Evolutionary conservation across 2,797 vertebrate genomes (phyloP).

Genomic region (Gambusia yucatana): DNA sequence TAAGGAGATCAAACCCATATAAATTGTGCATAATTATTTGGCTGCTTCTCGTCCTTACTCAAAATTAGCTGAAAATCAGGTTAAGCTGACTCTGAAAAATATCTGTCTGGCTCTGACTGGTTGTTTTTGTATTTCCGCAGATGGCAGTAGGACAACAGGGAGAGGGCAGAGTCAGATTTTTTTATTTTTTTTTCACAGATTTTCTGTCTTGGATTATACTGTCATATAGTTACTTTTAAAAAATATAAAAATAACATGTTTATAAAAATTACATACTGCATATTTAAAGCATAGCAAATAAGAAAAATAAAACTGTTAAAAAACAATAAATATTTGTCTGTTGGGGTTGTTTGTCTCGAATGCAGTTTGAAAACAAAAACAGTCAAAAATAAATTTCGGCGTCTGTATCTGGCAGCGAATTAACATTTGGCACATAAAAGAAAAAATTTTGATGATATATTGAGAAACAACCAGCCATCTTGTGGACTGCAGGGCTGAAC

Average conservation of each 20-base stretch:
- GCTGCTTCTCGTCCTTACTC: background rate
- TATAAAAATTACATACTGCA: no score
- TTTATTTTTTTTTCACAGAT: no score
- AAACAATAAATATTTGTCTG: background rate
- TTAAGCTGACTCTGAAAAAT: background rate
- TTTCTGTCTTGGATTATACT: background rate
- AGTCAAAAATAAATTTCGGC: background rate
- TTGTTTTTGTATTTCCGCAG: no score
- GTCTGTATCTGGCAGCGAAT: background rate
- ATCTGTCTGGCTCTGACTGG: no score
- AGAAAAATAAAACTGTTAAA: background rate
- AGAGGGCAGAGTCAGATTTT: no score
- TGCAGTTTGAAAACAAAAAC: background rate
- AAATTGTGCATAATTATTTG: background rate
- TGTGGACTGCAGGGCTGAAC: constrained; percentile 10
- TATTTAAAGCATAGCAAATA: background rate
- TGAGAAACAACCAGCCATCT: constrained; percentile 1
- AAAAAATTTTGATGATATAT: background rate
- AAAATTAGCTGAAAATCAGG: background rate
- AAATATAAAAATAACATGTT: no score
- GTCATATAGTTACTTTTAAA: background rate
- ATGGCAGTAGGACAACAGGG: background rate
- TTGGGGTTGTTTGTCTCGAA: no score
- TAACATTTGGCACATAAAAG: background rate
- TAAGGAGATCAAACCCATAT: background rate